phyloP scores from a whole-genome alignment of 1,140 invertebrate genomes.

The Linepithema humile region DNA sequence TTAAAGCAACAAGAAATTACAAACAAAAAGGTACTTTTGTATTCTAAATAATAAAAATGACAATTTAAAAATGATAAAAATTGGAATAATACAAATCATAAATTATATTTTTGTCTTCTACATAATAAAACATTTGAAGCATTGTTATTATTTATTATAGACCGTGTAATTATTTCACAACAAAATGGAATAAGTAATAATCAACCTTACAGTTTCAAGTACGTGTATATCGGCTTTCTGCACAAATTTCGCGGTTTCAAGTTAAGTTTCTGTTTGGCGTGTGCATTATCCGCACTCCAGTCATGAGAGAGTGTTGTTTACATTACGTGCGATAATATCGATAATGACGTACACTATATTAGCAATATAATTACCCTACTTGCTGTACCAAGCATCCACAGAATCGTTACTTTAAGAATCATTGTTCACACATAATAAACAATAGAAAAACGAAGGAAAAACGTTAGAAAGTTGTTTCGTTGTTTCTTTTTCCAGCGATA shows the following conservation, averaged over 20 bases:
- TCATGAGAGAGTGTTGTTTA: conserved; percentile 4
- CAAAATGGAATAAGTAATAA: neutral
- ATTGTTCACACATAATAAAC: neutral
- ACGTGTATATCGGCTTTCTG: neutral
- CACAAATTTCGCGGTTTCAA: neutral
- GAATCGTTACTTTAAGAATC: neutral
- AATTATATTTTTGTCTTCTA: too few relatives aligned
- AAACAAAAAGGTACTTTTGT: neutral
- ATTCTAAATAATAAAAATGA: neutral
- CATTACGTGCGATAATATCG: neutral
- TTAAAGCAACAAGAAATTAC: neutral
- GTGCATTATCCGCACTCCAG: neutral
- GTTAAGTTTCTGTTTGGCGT: neutral
- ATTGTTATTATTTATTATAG: neutral
- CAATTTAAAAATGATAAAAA: too few relatives aligned
- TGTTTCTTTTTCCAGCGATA: neutral
- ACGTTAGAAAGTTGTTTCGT: neutral
- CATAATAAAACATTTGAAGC: neutral
- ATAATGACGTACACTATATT: conserved; percentile 6
- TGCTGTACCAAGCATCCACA: neutral
- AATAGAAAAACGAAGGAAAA: neutral
- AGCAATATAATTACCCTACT: neutral
- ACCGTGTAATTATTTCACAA: neutral
- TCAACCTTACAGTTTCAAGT: neutral
- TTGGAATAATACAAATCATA: too few relatives aligned